A percentile compares a stretch with the other conserved stretches of the same genome.
phyloP scores from a whole-genome alignment of 2,797 vertebrate genomes.

The Sylvia borin region DNA sequence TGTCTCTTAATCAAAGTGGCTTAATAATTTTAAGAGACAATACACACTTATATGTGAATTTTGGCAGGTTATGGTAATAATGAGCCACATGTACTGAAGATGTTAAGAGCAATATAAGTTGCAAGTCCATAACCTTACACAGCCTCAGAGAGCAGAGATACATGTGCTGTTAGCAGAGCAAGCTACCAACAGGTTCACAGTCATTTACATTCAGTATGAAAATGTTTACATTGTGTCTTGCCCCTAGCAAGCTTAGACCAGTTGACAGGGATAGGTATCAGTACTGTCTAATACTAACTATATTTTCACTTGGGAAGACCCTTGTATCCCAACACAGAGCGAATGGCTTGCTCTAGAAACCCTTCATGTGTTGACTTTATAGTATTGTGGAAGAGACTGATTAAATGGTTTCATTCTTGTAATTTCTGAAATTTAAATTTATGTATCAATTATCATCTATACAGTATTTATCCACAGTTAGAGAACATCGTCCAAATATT shows the following conservation, averaged over 20 bases:
- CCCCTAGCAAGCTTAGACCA: not conserved
- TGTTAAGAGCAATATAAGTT: not conserved
- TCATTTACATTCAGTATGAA: not conserved
- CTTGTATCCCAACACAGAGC: not conserved
- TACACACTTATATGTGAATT: conserved; percentile 22
- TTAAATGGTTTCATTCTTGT: not conserved
- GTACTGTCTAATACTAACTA: not conserved
- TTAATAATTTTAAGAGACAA: conserved; percentile 49
- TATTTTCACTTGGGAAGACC: not conserved
- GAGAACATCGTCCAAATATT: not conserved
- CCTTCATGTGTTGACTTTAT: not conserved
- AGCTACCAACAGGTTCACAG: not conserved
- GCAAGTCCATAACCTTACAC: not conserved
- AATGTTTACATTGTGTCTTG: not conserved
- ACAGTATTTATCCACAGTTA: not conserved
- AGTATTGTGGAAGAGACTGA: not conserved
- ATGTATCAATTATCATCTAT: not conserved
- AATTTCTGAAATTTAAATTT: not conserved
- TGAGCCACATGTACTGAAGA: not conserved
- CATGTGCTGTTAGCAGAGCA: not conserved
- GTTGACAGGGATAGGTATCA: not conserved
- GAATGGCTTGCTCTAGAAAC: not conserved
- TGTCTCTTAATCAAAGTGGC: conserved; percentile 51
- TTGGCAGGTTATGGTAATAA: not conserved
- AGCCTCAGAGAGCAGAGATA: not conserved